These are phyloP conservation scores for Toxonevra muliebris DNA, from an alignment of 2,888 invertebrate species.

Conservation along the genomic window DNA sequence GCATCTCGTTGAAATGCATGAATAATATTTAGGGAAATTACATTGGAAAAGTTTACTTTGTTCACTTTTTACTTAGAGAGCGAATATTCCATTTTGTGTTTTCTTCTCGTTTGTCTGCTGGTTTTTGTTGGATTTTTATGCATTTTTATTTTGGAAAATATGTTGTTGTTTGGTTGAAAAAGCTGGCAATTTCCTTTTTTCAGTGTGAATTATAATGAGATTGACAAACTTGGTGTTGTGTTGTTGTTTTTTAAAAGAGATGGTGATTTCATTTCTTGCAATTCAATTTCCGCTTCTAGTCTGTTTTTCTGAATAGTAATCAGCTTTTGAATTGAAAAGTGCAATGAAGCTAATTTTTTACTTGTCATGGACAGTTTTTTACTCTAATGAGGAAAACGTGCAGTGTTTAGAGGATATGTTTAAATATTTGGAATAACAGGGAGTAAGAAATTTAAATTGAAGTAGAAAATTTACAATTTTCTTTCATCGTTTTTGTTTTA, in stretches of 20 bases:
- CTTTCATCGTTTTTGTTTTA: too few relatives aligned
- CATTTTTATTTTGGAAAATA: not conserved
- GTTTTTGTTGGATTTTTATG: constrained; percentile 11
- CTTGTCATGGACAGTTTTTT: too few relatives aligned
- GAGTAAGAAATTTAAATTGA: too few relatives aligned
- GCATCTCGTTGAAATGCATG: constrained; percentile 12
- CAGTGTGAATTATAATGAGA: constrained; percentile 24
- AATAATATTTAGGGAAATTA: constrained; percentile 32
- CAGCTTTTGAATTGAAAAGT: not conserved
- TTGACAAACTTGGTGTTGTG: constrained; percentile 19
- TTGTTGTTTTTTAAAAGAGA: constrained; percentile 1
- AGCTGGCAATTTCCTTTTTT: constrained; percentile 30
- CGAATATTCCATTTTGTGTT: not conserved
- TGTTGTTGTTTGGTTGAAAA: not conserved
- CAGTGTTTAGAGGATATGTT: too few relatives aligned
- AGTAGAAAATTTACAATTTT: too few relatives aligned
- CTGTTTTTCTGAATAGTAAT: not conserved
- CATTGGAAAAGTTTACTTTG: constrained; percentile 17
- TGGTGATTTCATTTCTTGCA: not conserved
- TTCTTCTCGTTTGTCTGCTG: not conserved
- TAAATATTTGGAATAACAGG: too few relatives aligned
- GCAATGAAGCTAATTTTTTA: not conserved
- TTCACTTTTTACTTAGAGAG: not conserved
- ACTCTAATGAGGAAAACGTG: too few relatives aligned
- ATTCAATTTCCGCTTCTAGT: constrained; percentile 27